Evolutionary conservation across 2,113 vertebrate genomes (phyloP).

Genomic region (Sylvicapra grimmia): DNA sequence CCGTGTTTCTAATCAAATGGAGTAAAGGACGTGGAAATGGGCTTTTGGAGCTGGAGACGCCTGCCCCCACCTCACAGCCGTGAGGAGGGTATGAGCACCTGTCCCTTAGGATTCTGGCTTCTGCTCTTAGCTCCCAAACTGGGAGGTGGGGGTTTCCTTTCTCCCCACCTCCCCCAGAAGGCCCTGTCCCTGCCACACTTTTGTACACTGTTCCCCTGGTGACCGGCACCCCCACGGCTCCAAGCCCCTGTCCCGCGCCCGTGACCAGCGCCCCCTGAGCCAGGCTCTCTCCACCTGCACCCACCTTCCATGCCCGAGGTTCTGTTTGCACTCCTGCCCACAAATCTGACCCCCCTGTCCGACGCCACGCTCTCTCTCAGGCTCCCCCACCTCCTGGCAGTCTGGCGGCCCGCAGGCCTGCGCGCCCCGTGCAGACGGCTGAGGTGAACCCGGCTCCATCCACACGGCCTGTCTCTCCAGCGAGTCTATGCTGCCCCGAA

Average conservation of each 20-base stretch:
- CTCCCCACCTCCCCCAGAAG: not conserved
- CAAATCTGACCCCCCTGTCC: not conserved
- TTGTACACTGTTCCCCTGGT: not conserved
- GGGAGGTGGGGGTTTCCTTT: not conserved
- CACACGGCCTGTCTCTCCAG: not conserved
- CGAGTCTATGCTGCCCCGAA: not conserved
- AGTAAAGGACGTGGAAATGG: not conserved
- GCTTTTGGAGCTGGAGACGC: not conserved
- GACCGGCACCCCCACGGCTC: no score
- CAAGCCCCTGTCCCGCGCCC: not conserved
- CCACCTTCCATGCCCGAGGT: not conserved
- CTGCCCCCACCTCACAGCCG: not conserved
- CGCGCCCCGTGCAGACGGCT: rapidly evolving
- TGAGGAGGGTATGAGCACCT: not conserved
- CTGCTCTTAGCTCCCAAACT: not conserved
- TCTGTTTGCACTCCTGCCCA: not conserved
- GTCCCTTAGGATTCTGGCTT: not conserved
- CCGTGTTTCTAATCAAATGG: not conserved
- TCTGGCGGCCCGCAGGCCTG: rapidly evolving
- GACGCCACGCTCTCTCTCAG: not conserved
- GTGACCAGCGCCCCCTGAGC: not conserved
- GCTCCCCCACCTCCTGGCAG: not conserved
- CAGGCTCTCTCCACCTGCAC: not conserved
- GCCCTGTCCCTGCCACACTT: not conserved
- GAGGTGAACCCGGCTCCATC: rapidly evolving